Percentiles rank a stretch among this genome's conserved stretches.
phyloP scores from a whole-genome alignment of 2,888 invertebrate species.

The Agonopterix arenella region DNA sequence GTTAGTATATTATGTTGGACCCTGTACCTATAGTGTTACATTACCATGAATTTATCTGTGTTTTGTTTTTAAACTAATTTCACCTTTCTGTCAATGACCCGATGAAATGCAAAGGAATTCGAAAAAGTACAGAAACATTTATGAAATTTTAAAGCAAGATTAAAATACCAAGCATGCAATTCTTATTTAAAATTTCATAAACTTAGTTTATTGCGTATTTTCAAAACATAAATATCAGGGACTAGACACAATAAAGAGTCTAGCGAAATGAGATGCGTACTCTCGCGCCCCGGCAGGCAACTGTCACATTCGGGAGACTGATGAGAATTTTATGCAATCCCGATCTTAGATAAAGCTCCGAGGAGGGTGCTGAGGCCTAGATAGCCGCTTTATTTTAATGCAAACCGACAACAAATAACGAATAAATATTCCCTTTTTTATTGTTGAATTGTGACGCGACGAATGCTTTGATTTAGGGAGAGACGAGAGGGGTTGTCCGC shows the following conservation, averaged over 20 bases:
- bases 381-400: conserved; percentile 73
- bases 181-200: conserved; percentile 2
- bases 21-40: no score
- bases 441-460: conserved; percentile 61
- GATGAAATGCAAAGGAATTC: no score
- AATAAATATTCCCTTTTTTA: conserved; percentile 67
- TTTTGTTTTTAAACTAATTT: no score
- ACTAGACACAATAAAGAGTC: conserved; percentile 26
- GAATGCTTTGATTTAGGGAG: conserved; percentile 69
- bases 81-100: no score
- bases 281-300: conserved; percentile 37
- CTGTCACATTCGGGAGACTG: conserved; percentile 58
- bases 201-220: conserved; percentile 10
- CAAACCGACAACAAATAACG: conserved; percentile 74
- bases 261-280: conserved; percentile 57
- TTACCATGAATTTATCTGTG: no score
- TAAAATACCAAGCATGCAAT: no score
- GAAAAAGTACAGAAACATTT: no score
- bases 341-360: conserved; percentile 65
- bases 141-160: no score
- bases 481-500: conserved; percentile 49
- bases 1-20: no score
- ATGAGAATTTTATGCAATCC: conserved; percentile 72
- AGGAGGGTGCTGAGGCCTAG: conserved; percentile 65
- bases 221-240: conserved; percentile 27